Conservation (phyloP, 2,888 invertebrate genomes). For the Unio pictorum region DNA sequence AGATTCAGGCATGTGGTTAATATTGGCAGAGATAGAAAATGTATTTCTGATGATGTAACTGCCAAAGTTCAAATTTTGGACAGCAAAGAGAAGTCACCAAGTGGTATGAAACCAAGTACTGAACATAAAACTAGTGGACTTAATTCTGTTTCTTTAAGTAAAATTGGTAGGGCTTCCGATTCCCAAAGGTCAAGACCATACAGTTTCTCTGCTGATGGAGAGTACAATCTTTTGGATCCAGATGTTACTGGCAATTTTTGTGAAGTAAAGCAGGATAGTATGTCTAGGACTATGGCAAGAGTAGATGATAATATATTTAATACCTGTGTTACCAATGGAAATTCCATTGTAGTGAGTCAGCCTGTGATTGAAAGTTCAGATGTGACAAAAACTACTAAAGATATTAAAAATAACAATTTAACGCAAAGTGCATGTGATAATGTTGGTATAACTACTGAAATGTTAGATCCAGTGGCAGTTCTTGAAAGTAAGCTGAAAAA, state of each 20-base stretch:
- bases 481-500: slow-evolving; percentile 9
- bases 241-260: slow-evolving; percentile 19
- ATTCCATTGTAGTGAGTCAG: not conserved
- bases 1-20: slow-evolving; percentile 27
- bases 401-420: slow-evolving; percentile 11
- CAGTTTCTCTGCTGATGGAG: slow-evolving; percentile 26
- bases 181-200: slow-evolving; percentile 26
- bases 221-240: slow-evolving; percentile 25
- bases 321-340: not conserved
- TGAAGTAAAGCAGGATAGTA: slow-evolving; percentile 32
- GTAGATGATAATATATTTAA: slow-evolving; percentile 3
- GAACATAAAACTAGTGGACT: not conserved
- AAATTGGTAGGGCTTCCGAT: too few relatives aligned
- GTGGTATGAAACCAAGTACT: slow-evolving; percentile 13
- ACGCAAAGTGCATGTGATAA: not conserved
- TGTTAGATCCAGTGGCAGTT: not conserved
- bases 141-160: too few relatives aligned
- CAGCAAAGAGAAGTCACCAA: slow-evolving; percentile 7
- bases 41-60: slow-evolving; percentile 46
- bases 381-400: slow-evolving; percentile 5
- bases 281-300: slow-evolving; percentile 26
- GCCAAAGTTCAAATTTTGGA: slow-evolving; percentile 22
- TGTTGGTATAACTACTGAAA: too few relatives aligned
- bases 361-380: not conserved
- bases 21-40: slow-evolving; percentile 32